Conservation (phyloP, 2,797 vertebrate genomes). For the Anolis apletophallus region DNA sequence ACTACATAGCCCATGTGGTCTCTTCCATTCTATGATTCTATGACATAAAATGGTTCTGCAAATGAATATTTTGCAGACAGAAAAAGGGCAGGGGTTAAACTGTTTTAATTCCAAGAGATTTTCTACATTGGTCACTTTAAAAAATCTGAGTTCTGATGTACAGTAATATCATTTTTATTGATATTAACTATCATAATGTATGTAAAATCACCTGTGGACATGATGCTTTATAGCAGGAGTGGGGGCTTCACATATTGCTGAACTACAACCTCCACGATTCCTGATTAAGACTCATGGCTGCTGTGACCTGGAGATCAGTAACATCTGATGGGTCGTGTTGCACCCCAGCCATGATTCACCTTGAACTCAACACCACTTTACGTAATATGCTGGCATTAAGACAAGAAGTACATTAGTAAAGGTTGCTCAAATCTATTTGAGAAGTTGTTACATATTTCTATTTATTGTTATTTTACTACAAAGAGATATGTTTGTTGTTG, state of each 20-base stretch:
- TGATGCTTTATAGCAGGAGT: not conserved
- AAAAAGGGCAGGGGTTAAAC: not conserved
- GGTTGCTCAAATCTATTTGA: not conserved
- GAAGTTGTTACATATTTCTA: not conserved
- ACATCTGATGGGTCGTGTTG: too few relatives aligned
- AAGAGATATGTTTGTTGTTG: not conserved
- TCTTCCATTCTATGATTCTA: too few relatives aligned
- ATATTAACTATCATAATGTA: too few relatives aligned
- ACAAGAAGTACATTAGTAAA: constrained; percentile 37
- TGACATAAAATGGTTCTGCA: not conserved
- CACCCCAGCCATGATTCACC: too few relatives aligned
- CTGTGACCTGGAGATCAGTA: too few relatives aligned
- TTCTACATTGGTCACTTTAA: constrained; percentile 1
- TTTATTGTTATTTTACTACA: not conserved
- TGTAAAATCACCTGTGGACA: not conserved
- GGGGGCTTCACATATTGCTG: too few relatives aligned
- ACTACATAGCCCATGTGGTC: too few relatives aligned
- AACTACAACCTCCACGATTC: too few relatives aligned
- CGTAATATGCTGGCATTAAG: constrained; percentile 32
- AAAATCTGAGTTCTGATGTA: constrained; percentile 6
- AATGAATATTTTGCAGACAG: too few relatives aligned
- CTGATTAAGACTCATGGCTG: too few relatives aligned
- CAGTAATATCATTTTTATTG: not conserved
- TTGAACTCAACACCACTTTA: not conserved
- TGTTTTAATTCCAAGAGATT: constrained; percentile 7